Conservation (phyloP, 1,140 invertebrate species). For the Gonatopus flavifemur region DNA sequence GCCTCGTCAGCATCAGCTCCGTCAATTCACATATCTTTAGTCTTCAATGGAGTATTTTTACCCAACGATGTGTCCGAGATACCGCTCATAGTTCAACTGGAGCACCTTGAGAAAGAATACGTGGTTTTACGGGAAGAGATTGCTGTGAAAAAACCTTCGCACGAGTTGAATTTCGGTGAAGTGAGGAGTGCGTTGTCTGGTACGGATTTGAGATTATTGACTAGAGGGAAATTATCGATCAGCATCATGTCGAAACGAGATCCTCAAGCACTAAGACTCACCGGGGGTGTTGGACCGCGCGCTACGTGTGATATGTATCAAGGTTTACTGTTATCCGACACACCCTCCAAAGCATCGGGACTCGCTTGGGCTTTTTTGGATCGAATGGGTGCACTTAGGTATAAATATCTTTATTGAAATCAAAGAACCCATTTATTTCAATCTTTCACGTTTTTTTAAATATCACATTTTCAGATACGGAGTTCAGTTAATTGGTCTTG, state of each 20-base stretch:
- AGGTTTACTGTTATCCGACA: slow-evolving; percentile 60
- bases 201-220: slow-evolving; percentile 70
- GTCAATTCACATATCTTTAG: slow-evolving; percentile 76
- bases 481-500: slow-evolving; percentile 62
- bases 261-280: slow-evolving; percentile 63
- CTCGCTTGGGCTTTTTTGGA: slow-evolving; percentile 80
- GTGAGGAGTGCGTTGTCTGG: slow-evolving; percentile 71
- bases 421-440: too few relatives aligned
- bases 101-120: slow-evolving; percentile 69
- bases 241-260: slow-evolving; percentile 67
- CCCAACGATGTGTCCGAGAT: slow-evolving; percentile 67
- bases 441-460: too few relatives aligned
- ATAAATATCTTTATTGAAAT: too few relatives aligned
- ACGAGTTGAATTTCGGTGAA: slow-evolving; percentile 74
- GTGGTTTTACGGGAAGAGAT: slow-evolving; percentile 72
- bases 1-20: slow-evolving; percentile 74
- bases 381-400: slow-evolving; percentile 69
- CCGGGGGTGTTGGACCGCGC: slow-evolving; percentile 68
- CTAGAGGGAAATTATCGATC: slow-evolving; percentile 69
- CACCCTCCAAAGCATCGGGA: slow-evolving; percentile 61
- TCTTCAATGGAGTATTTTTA: slow-evolving; percentile 80
- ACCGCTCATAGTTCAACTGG: slow-evolving; percentile 70
- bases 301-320: slow-evolving; percentile 82
- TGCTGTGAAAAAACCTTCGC: slow-evolving; percentile 68
- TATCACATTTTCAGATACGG: too few relatives aligned